phyloP scores from a whole-genome alignment of 1,140 invertebrate species.

The Solenopsis invicta region DNA sequence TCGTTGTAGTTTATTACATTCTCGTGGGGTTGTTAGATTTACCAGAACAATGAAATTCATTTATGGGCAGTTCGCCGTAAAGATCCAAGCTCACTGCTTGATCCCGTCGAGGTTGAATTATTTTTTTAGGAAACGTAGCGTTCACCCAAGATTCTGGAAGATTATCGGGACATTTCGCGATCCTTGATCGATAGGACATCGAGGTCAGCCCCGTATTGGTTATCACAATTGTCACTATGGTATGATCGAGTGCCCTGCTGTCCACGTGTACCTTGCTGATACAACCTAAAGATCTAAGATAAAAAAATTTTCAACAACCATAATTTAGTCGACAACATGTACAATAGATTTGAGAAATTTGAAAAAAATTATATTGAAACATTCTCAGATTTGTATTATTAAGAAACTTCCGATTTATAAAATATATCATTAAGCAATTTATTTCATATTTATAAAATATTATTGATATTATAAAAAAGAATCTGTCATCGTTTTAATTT shows the following conservation, averaged over 20 bases:
- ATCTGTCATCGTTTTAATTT: not conserved
- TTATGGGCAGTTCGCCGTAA: constrained; percentile 76
- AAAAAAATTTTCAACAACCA: not conserved
- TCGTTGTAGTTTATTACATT: not conserved
- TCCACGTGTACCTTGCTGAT: constrained; percentile 86
- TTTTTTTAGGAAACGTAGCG: constrained; percentile 78
- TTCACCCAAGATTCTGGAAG: constrained; percentile 83
- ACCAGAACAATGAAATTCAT: constrained; percentile 83
- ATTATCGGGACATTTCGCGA: constrained; percentile 84
- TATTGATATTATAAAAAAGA: not conserved
- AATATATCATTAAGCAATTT: not conserved
- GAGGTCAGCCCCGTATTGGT: constrained; percentile 84
- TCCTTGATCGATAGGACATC: constrained; percentile 81
- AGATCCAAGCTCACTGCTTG: constrained; percentile 83
- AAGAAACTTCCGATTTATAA: not conserved
- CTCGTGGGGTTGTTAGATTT: constrained; percentile 8
- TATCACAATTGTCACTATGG: constrained; percentile 83
- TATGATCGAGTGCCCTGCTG: constrained; percentile 80
- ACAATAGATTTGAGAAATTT: not conserved
- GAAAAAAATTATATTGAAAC: not conserved
- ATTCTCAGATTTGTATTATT: not conserved
- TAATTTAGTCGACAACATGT: not conserved
- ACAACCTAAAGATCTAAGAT: constrained; percentile 77
- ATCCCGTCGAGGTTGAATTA: constrained; percentile 84
- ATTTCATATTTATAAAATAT: constrained; percentile 15